Percentiles rank a stretch among this genome's conserved stretches.
phyloP scores from a whole-genome alignment of 2,888 invertebrate genomes.

The Atethmia centrago region DNA sequence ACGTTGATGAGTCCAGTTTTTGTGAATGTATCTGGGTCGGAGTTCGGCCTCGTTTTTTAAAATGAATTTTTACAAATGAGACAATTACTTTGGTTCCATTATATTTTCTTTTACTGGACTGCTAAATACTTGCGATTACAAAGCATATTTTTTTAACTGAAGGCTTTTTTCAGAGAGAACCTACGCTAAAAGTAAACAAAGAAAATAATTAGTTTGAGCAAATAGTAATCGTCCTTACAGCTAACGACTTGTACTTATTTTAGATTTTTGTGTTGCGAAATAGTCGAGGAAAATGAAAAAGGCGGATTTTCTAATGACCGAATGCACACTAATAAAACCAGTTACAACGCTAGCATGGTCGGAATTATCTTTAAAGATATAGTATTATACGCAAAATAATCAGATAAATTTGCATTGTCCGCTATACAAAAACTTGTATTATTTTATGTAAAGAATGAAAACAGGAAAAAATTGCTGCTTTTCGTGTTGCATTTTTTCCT shows the following conservation, averaged over 20 bases:
- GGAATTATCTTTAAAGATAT: neutral
- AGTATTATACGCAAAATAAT: neutral
- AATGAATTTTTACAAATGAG: conserved; percentile 56
- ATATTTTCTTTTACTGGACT: conserved; percentile 27
- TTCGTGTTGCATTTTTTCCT: neutral
- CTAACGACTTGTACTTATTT: conserved; percentile 10
- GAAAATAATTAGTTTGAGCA: neutral
- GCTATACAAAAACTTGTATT: neutral
- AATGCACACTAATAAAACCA: conserved; percentile 21
- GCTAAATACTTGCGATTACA: conserved; percentile 32
- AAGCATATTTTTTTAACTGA: conserved; percentile 19
- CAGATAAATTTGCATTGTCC: neutral
- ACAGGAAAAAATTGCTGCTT: neutral
- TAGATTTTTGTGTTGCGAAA: conserved; percentile 16
- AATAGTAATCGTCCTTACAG: conserved; percentile 8
- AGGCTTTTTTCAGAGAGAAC: neutral
- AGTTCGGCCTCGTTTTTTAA: conserved; percentile 50
- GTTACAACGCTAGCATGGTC: neutral
- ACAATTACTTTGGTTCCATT: conserved; percentile 44
- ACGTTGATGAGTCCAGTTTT: conserved; percentile 75
- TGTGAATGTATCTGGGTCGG: conserved; percentile 63
- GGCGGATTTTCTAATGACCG: conserved; percentile 9
- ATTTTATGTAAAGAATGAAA: neutral
- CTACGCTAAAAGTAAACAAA: conserved; percentile 6
- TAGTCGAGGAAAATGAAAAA: neutral